Conservation (phyloP, 2,888 invertebrate species). For the Drosophila mimica region DNA sequence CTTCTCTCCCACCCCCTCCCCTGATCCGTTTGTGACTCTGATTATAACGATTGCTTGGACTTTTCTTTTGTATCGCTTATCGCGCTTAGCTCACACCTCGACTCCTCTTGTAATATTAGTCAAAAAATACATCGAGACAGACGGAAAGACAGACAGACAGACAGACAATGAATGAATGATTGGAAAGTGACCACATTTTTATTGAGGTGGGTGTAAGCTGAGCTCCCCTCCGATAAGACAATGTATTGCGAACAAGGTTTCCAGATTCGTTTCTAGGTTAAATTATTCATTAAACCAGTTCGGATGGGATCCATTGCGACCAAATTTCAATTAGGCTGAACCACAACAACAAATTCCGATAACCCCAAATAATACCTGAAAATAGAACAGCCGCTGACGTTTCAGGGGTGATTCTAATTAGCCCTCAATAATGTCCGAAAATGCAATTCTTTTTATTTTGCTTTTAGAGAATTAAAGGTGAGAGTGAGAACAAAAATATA, state of each 20-base stretch:
- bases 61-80: constrained; percentile 45
- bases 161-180: constrained; percentile 37
- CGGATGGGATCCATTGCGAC: neutral
- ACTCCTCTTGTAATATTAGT: constrained; percentile 54
- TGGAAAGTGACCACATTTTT: constrained; percentile 41
- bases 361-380: neutral
- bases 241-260: constrained; percentile 47
- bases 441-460: neutral
- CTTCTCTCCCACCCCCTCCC: neutral
- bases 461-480: neutral
- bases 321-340: constrained; percentile 13
- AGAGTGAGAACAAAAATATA: neutral
- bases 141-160: constrained; percentile 10
- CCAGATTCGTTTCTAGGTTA: constrained; percentile 43
- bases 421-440: neutral
- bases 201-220: constrained; percentile 56
- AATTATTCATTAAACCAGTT: constrained; percentile 12
- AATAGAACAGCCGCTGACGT: neutral
- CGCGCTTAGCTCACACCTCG: constrained; percentile 9
- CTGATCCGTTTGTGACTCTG: constrained; percentile 14
- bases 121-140: constrained; percentile 24
- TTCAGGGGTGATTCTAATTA: neutral
- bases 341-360: neutral
- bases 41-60: constrained; percentile 3
- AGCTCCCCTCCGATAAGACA: constrained; percentile 45